These are phyloP conservation scores for Porites cylindrica DNA, from an alignment of 92 coral and sea anemone species.

Conservation along the genomic window DNA sequence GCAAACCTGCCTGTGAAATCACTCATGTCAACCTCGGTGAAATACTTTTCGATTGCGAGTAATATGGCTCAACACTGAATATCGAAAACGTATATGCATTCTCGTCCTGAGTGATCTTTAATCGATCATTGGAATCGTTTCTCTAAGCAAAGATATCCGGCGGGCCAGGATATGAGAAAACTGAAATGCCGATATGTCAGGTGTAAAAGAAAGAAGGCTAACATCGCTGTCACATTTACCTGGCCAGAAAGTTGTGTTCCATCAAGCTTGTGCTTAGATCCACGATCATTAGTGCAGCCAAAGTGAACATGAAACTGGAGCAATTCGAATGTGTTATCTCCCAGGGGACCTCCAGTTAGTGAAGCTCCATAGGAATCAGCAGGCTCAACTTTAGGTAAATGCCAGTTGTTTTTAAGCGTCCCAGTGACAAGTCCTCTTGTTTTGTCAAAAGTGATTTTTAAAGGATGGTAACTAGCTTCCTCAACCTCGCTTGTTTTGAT, in stretches of 20 bases:
- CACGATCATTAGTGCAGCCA: constrained; percentile 32
- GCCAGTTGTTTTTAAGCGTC: constrained; percentile 34
- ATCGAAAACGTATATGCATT: no score
- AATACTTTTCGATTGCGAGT: no score
- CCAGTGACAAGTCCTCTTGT: constrained; percentile 39
- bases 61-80: no score
- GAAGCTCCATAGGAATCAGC: constrained; percentile 6
- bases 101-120: no score
- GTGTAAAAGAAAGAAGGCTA: neutral
- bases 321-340: neutral
- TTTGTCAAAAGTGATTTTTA: constrained; percentile 29
- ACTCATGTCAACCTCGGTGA: no score
- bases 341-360: constrained; percentile 50
- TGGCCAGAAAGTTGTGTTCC: constrained; percentile 23
- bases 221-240: constrained; percentile 3
- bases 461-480: neutral
- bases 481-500: neutral
- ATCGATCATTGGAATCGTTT: no score
- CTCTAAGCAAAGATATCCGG: no score
- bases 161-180: neutral
- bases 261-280: constrained; percentile 48
- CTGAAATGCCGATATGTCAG: neutral
- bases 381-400: constrained; percentile 23
- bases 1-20: no score
- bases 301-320: constrained; percentile 61